These are phyloP conservation scores for Pocillopora verrucosa DNA, from an alignment of 64 coral and sea anemone genomes.

Conservation along the genomic window DNA sequence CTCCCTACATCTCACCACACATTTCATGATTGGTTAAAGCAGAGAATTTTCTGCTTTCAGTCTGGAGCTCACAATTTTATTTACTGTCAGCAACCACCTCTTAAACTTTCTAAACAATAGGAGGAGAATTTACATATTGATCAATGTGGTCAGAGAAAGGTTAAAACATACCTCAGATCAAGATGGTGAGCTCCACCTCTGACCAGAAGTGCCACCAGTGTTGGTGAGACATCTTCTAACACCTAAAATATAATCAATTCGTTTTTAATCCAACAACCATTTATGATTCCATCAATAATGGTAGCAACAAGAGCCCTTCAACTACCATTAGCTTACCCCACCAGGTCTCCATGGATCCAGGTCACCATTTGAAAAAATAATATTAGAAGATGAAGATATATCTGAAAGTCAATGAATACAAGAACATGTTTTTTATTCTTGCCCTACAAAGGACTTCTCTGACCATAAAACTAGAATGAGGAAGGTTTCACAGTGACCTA, in stretches of 20 bases:
- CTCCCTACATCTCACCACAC: no score
- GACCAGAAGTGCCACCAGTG: conserved; percentile 82
- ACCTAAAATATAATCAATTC: conserved; percentile 64
- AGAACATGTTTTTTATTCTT: background rate
- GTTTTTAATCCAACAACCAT: no score
- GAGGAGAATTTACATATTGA: no score
- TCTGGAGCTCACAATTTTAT: no score
- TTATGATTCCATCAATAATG: background rate
- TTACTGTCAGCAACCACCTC: no score
- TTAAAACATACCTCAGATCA: conserved; percentile 70
- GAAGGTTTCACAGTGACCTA: no score
- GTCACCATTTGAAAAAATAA: conserved; percentile 98
- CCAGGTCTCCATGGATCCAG: conserved; percentile 95
- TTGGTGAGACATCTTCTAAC: conserved; percentile 64
- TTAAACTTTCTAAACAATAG: no score
- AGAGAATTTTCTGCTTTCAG: no score
- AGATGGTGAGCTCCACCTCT: conserved; percentile 93
- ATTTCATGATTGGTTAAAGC: no score
- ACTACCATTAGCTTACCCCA: conserved; percentile 41
- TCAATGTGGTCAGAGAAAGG: background rate
- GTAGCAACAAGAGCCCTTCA: background rate
- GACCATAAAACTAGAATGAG: no score
- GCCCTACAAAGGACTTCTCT: no score
- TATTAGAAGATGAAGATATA: conserved; percentile 90
- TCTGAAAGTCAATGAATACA: conserved; percentile 22